These are phyloP conservation scores for Trachelus stipa DNA, from an alignment of 2,888 invertebrate species.

Conservation along the genomic window DNA sequence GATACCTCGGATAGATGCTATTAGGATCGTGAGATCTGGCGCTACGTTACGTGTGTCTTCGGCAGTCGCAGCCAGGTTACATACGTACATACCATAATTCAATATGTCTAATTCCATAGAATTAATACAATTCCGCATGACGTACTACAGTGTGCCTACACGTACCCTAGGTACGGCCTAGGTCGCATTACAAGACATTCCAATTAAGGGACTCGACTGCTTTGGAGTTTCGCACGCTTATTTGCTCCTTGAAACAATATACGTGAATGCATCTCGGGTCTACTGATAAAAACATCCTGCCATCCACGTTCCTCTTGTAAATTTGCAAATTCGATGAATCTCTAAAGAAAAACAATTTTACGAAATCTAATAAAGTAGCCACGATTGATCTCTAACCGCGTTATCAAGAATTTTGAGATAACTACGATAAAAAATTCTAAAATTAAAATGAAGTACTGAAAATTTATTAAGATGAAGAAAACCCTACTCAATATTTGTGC, in stretches of 20 bases:
- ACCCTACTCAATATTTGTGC: background rate
- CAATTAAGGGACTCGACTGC: conserved; percentile 31
- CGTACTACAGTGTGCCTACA: conserved; percentile 8
- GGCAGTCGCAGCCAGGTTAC: background rate
- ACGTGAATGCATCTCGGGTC: background rate
- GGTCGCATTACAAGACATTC: conserved; percentile 36
- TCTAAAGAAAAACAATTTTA: background rate
- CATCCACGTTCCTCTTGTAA: background rate
- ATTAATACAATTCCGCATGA: conserved; percentile 20
- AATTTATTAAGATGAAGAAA: background rate
- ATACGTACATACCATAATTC: conserved; percentile 16
- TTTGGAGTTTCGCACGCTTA: conserved; percentile 14
- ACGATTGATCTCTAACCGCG: too few relatives aligned
- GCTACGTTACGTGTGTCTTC: background rate
- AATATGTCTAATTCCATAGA: conserved; percentile 23
- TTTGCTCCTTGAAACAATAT: conserved; percentile 13
- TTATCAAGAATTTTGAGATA: background rate
- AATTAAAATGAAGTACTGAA: background rate
- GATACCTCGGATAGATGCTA: background rate
- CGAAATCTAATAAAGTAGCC: too few relatives aligned
- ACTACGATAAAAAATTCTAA: background rate
- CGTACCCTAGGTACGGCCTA: conserved; percentile 14
- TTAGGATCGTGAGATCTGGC: background rate
- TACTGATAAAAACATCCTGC: background rate
- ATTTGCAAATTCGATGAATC: background rate